Percentiles rank a stretch among this genome's conserved stretches.
phyloP scores from a whole-genome alignment of 2,113 vertebrate genomes.

The Meleagris gallopavo region DNA sequence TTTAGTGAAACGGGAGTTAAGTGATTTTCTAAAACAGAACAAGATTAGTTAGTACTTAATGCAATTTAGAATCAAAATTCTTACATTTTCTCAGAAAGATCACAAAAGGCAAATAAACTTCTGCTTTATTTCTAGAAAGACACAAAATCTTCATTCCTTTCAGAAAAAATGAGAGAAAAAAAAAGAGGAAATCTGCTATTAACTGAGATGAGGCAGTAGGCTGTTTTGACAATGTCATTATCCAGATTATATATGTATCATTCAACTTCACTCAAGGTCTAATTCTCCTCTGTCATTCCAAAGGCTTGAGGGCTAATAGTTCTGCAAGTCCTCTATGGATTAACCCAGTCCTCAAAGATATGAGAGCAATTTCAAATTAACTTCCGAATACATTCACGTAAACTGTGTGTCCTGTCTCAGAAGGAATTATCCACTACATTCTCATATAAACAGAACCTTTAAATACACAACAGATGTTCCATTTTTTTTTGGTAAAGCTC shows the following conservation, averaged over 20 bases:
- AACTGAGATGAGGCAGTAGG: background rate
- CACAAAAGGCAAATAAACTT: background rate
- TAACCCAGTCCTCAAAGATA: constrained; percentile 48
- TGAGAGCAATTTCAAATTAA: constrained; percentile 65
- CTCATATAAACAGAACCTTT: constrained; percentile 76
- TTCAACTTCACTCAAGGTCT: constrained; percentile 37
- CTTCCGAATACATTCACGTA: constrained; percentile 66
- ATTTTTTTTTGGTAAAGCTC: constrained; percentile 71
- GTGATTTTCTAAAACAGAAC: too few species aligned
- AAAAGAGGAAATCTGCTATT: background rate
- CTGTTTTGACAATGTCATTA: constrained; percentile 46
- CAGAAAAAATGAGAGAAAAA: constrained; percentile 39
- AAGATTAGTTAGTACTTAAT: too few species aligned
- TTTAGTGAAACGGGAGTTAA: too few species aligned
- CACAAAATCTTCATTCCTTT: background rate
- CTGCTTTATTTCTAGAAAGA: background rate
- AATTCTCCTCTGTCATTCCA: constrained; percentile 40
- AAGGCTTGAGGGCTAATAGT: background rate
- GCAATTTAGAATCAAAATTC: too few species aligned
- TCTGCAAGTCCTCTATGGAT: constrained; percentile 37
- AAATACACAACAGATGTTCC: constrained; percentile 82
- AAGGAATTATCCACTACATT: constrained; percentile 70
- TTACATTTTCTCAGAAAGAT: too few species aligned
- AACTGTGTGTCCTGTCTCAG: constrained; percentile 50
- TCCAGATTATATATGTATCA: constrained; percentile 16